A percentile compares a stretch with the other conserved stretches of the same genome.
These are phyloP conservation scores for Aethina tumida DNA, from an alignment of 1,140 invertebrate species.

Conservation along the genomic window DNA sequence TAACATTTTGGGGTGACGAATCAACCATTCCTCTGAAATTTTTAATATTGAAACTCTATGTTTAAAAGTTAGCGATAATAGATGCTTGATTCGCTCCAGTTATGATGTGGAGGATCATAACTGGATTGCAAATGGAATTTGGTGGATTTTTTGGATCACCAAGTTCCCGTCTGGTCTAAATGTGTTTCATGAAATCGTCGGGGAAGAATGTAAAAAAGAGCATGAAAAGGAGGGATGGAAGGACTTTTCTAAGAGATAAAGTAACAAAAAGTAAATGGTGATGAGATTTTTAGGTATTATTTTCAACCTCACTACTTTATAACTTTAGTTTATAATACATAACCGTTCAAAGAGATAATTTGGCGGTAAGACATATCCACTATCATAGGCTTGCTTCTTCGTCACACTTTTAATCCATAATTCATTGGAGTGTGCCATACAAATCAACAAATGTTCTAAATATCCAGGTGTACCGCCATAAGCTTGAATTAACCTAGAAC, in stretches of 20 bases:
- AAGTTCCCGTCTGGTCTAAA: conserved; percentile 18
- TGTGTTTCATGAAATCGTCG: conserved; percentile 15
- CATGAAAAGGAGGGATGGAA: not conserved
- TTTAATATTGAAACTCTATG: too few species aligned
- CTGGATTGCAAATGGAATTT: too few species aligned
- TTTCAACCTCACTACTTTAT: not conserved
- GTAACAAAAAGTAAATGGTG: conserved; percentile 1
- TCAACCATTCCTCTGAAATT: too few species aligned
- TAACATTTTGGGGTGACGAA: conserved; percentile 6
- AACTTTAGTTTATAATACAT: conserved; percentile 39
- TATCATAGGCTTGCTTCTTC: conserved; percentile 27
- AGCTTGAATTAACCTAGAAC: conserved; percentile 43
- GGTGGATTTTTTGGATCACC: conserved; percentile 3
- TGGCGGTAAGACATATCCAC: conserved; percentile 38
- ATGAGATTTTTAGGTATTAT: not conserved
- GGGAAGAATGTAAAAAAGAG: not conserved
- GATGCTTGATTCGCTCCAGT: too few species aligned
- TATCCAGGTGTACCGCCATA: conserved; percentile 53
- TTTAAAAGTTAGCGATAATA: too few species aligned
- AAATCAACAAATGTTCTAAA: conserved; percentile 52
- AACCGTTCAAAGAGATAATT: too few species aligned
- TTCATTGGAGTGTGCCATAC: conserved; percentile 42
- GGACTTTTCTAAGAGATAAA: conserved; percentile 1
- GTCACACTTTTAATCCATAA: conserved; percentile 37
- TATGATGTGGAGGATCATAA: too few species aligned